Evolutionary conservation across 1,140 invertebrate species (phyloP).

Genomic region (Bombyx mandarina): DNA sequence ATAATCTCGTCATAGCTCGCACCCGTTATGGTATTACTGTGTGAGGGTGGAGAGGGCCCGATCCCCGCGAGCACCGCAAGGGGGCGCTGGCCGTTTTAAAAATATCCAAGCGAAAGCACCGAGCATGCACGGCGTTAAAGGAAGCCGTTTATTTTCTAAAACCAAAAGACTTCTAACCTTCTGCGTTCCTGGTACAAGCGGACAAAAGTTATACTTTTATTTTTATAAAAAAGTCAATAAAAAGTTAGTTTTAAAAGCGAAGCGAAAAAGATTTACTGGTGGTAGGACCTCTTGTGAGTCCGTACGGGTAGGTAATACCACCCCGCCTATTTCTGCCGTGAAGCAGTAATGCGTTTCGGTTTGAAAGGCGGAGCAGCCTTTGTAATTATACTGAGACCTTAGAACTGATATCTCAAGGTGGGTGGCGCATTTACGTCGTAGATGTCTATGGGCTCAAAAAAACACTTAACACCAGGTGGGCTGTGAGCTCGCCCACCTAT

Average conservation of each 20-base stretch:
- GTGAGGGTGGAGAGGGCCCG: constrained; percentile 41
- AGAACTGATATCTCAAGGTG: too few species aligned
- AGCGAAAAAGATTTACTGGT: too few species aligned
- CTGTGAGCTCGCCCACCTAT: too few species aligned
- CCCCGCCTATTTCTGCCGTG: too few species aligned
- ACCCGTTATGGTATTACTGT: constrained; percentile 69
- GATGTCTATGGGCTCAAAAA: too few species aligned
- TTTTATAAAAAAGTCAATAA: constrained; percentile 30
- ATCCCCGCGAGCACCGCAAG: constrained; percentile 45
- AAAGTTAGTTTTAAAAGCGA: constrained; percentile 2
- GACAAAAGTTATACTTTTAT: constrained; percentile 35
- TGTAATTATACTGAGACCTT: too few species aligned
- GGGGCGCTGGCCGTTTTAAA: constrained; percentile 66
- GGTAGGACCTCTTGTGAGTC: too few species aligned
- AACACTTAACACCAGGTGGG: too few species aligned
- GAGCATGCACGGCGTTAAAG: constrained; percentile 55
- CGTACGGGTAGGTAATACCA: too few species aligned
- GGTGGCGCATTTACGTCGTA: too few species aligned
- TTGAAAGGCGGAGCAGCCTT: too few species aligned
- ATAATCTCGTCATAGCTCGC: constrained; percentile 69
- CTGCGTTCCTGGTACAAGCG: constrained; percentile 42
- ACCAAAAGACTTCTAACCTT: constrained; percentile 39
- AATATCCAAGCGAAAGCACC: constrained; percentile 58
- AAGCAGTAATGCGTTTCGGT: too few species aligned
- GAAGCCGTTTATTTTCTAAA: constrained; percentile 66